Percentiles rank a stretch among this genome's conserved stretches.
Conservation (phyloP, 2,113 vertebrate genomes). For the Sakesphorus luctuosus region DNA sequence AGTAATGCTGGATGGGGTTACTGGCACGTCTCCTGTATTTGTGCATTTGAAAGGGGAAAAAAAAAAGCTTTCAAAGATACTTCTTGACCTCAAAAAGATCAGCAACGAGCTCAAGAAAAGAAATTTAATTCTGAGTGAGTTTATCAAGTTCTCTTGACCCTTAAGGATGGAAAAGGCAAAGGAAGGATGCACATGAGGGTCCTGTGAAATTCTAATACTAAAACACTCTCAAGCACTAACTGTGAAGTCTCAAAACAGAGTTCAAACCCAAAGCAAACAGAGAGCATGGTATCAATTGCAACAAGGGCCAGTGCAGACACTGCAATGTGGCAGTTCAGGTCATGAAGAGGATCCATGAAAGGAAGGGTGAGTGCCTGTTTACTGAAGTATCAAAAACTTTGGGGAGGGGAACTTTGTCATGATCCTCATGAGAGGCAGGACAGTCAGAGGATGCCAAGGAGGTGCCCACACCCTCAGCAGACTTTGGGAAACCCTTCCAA, state of each 20-base stretch:
- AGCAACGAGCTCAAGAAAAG: not conserved
- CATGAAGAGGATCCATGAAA: fast-evolving
- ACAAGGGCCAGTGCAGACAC: fast-evolving
- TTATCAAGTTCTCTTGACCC: not conserved
- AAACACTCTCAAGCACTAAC: not conserved
- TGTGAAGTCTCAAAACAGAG: not conserved
- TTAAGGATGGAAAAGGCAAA: not conserved
- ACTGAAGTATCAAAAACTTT: fast-evolving
- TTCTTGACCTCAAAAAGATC: not conserved
- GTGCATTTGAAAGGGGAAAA: not conserved
- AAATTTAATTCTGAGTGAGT: not conserved
- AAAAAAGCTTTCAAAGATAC: not conserved
- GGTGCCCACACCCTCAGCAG: not conserved
- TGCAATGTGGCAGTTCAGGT: fast-evolving
- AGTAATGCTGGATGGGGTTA: not conserved
- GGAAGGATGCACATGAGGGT: not conserved
- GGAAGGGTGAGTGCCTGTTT: not conserved
- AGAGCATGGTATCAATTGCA: not conserved
- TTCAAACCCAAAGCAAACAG: not conserved
- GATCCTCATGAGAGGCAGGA: not conserved
- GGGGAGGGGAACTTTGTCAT: not conserved
- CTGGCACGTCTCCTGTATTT: not conserved
- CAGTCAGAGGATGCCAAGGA: fast-evolving
- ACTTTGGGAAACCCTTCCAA: not conserved
- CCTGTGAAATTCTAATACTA: not conserved